These are phyloP conservation scores for Peromyscus eremicus DNA, from an alignment of 2,797 vertebrate genomes.

Conservation along the genomic window DNA sequence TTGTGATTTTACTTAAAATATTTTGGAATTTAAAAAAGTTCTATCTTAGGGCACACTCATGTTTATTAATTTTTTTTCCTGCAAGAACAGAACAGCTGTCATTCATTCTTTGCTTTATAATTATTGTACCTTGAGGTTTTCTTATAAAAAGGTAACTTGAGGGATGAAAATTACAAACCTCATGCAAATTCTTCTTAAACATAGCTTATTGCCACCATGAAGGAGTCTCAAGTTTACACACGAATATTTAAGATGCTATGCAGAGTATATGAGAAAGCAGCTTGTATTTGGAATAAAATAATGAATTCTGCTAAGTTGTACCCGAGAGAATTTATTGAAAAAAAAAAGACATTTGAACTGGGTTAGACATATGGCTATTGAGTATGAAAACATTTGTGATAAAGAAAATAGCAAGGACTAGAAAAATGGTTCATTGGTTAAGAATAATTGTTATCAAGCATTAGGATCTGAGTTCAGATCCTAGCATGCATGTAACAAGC, in stretches of 20 bases:
- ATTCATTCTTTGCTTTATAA: constrained; percentile 34
- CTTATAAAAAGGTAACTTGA: background rate
- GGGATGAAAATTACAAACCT: background rate
- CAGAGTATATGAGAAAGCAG: background rate
- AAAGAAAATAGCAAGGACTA: background rate
- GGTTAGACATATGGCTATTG: background rate
- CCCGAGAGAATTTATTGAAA: constrained; percentile 1
- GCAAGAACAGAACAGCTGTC: constrained; percentile 8
- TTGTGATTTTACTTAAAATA: constrained; percentile 59
- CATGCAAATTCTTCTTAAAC: background rate
- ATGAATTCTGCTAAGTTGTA: background rate
- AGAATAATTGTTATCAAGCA: background rate
- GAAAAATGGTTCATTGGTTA: background rate
- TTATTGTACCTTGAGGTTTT: constrained; percentile 14
- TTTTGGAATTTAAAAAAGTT: constrained; percentile 58
- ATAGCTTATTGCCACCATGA: background rate
- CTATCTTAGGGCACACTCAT: background rate
- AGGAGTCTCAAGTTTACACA: background rate
- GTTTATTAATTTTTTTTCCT: constrained; percentile 48
- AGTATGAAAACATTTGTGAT: background rate
- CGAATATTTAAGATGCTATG: background rate
- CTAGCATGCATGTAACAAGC: too few species aligned
- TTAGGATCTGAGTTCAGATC: background rate
- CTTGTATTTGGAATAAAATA: background rate
- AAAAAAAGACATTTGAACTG: background rate